Base-by-base conservation (phyloP, 2,113 vertebrate species). In the Zootoca vivipara region DNA sequence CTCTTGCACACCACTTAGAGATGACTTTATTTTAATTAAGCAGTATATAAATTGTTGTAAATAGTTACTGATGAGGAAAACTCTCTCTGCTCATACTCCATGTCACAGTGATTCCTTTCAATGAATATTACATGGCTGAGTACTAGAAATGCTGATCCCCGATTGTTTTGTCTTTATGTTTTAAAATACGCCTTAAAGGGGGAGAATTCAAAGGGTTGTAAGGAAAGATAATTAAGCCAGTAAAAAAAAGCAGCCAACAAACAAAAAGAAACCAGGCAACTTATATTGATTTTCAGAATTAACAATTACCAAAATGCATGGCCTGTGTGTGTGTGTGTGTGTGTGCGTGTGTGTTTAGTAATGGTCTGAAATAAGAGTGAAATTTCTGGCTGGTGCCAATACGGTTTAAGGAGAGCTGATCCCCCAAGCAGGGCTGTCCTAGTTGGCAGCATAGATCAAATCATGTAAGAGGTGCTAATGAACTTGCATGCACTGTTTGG, bases 381-480 rank as follows among this genome's bases (percentile, higher is more conserved):
- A 4, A 38, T 81, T n/a, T 65, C 20, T 22, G 40, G 15, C 35
- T 46, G 80, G 30, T 28, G 52, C 46, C 65, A 38, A 64, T 65
- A n/a, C 46, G 38, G 33, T 33, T 87, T 65, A 28, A 79, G 79
- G 3, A 58, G 82, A 28, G 30, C 38, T 7, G 52, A 33, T 75
- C 58, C 15, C 18, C 62, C 33, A 65, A 75, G 30, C 70, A 82
- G 79, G 16, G 56, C 7, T 70, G 5, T 56, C 52, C 58, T 42
- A 83, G 80, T 42, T 65, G 30, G 38, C 12, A 46, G 72, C 72
- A 67, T 88, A 88, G 86, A 88, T 88, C 87, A 88, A 74, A 75
- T 75, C 58, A 28, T 26, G n/a, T 33, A 83, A 88, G 80, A 88
- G 80, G 58, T 77, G 58, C 56, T 77, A 88, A 88, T 88, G 87